These are phyloP conservation scores for Lasius platythorax DNA, from an alignment of 2,888 invertebrate genomes.

Conservation along the genomic window DNA sequence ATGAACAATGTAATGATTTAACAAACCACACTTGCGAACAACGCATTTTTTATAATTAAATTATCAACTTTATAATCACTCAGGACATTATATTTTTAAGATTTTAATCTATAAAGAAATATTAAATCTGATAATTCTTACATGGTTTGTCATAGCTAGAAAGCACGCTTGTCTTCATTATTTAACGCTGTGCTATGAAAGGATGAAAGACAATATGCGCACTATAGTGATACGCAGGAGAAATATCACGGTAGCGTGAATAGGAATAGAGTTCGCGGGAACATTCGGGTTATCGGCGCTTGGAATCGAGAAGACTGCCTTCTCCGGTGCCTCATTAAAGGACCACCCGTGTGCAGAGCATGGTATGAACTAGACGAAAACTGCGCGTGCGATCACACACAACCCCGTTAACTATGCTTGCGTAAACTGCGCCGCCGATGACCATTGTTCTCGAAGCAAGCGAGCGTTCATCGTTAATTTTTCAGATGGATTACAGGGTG, in stretches of 20 bases:
- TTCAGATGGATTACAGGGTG: neutral
- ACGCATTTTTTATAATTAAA: neutral
- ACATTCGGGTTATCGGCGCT: constrained; percentile 54
- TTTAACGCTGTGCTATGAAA: neutral
- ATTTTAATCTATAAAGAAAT: neutral
- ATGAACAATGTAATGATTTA: neutral
- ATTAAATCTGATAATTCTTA: neutral
- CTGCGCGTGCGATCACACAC: neutral
- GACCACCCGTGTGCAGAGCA: constrained; percentile 57
- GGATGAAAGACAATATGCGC: neutral
- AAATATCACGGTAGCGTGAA: constrained; percentile 29
- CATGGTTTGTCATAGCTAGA: too few relatives aligned
- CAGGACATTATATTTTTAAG: neutral
- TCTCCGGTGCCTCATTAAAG: constrained; percentile 56
- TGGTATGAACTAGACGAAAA: constrained; percentile 39
- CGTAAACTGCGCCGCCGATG: constrained; percentile 19
- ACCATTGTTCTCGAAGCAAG: constrained; percentile 24
- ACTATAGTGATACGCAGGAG: neutral
- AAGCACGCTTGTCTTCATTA: neutral
- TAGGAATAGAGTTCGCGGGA: constrained; percentile 20
- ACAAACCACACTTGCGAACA: neutral
- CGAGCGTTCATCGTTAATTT: neutral
- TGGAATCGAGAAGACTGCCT: constrained; percentile 58
- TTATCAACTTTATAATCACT: neutral
- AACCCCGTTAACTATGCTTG: constrained; percentile 47